Evolutionary conservation across 2,113 vertebrate species (phyloP), one percentile per base, ranked within the genome.

Genomic region (Coregonus clupeaformis): DNA sequence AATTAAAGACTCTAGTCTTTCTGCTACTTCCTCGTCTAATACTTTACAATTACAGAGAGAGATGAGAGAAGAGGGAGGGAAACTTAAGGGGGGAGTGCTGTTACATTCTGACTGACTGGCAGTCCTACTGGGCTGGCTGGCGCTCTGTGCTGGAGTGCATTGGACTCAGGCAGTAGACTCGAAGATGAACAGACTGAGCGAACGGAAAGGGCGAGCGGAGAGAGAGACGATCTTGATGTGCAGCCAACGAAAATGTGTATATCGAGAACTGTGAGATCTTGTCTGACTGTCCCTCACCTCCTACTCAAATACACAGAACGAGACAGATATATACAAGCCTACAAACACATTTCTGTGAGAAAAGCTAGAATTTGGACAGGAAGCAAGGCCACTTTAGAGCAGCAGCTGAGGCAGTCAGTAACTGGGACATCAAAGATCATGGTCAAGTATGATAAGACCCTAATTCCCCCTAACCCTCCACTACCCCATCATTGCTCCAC

Each of bases 61-160:
- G 72, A 74, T 72, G n/a, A n/a, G n/a, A n/a, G n/a, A n/a, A n/a
- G n/a, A n/a, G n/a, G 80, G 83, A 73, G 80, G 0, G 82, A 78
- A 75, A 74, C 72, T 80, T 75, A 22, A 22, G 60, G 86, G 86
- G 80, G 82, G 86, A 87, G 78, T 83, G 75, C 73, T 82, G 84
- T 85, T 75, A 55, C 78, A 82, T 80, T 82, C 79, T 86, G 86
- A 86, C 80, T 86, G 87, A 86, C 85, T 87, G 85, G 82, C 87
- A 80, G 86, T 73, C 84, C 74, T 83, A 85, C 87, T 88, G 86
- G 85, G 85, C 64, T 7, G 64, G 78, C 85, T 82, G 85, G 82
- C 86, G 85, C 84, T 89, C 88, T 89, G 88, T 78, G 87, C 80
- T 6, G 77, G 68, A 82, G 84, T 86, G 82, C 77, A 74, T 75